Conservation (phyloP, 2,888 invertebrate genomes). For the Koerneria pararmatus region DNA sequence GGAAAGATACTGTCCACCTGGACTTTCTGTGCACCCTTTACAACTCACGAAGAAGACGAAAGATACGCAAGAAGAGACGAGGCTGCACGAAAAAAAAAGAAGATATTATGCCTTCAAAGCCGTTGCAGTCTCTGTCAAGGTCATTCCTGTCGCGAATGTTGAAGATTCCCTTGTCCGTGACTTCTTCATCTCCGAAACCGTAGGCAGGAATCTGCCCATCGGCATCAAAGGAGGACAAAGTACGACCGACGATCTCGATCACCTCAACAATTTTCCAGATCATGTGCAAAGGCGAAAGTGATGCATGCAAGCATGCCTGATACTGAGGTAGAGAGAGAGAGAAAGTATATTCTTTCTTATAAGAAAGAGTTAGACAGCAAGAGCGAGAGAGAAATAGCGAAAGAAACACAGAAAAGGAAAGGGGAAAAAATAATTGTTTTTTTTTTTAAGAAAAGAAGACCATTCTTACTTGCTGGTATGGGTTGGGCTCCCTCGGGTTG, state of each 20-base stretch:
- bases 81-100: too few relatives aligned
- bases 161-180: constrained; percentile 50
- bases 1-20: too few relatives aligned
- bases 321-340: neutral
- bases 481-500: constrained; percentile 60
- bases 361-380: neutral
- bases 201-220: constrained; percentile 64
- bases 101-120: constrained; percentile 50
- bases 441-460: neutral
- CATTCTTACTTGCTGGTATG: constrained; percentile 61
- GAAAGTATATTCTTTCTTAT: too few relatives aligned
- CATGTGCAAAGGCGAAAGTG: neutral
- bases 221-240: constrained; percentile 63
- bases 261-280: constrained; percentile 54
- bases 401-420: neutral
- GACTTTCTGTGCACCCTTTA: too few relatives aligned
- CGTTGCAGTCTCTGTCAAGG: constrained; percentile 60
- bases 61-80: too few relatives aligned
- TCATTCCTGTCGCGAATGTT: constrained; percentile 55
- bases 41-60: too few relatives aligned
- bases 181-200: constrained; percentile 64
- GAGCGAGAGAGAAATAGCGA: neutral
- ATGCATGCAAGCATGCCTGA: neutral
- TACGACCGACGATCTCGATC: constrained; percentile 63
- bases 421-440: neutral